phyloP scores from a whole-genome alignment of 2,888 invertebrate genomes.

The Agrilus biguttatus region DNA sequence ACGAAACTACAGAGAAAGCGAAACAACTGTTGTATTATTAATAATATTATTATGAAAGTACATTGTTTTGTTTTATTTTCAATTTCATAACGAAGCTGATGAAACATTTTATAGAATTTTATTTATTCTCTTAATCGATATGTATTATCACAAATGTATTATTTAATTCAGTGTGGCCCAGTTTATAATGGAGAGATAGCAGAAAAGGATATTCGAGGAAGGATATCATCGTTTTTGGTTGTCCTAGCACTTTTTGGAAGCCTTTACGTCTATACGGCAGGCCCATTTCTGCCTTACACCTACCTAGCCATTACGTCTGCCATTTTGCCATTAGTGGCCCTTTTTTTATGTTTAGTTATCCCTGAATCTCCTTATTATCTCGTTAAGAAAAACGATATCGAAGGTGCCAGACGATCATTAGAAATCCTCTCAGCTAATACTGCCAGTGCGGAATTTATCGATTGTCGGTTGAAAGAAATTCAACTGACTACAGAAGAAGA shows the following conservation, averaged over 20 bases:
- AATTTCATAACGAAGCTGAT: no score
- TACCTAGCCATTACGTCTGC: constrained; percentile 22
- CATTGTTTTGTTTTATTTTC: no score
- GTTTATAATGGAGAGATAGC: constrained; percentile 30
- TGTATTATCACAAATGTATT: no score
- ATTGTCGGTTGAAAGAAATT: constrained; percentile 28
- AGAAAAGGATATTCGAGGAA: constrained; percentile 35
- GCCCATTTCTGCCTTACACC: constrained; percentile 27
- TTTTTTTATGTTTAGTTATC: constrained; percentile 26
- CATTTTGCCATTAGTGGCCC: constrained; percentile 25
- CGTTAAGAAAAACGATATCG: constrained; percentile 24
- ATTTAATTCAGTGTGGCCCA: constrained; percentile 21
- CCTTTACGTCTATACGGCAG: constrained; percentile 25
- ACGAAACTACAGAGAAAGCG: no score
- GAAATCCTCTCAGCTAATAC: constrained; percentile 21
- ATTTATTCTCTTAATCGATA: no score
- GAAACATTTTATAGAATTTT: no score
- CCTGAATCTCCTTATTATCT: constrained; percentile 35
- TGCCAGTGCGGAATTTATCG: constrained; percentile 21
- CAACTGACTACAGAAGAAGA: constrained; percentile 24
- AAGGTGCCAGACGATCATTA: constrained; percentile 21
- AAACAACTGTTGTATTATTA: no score
- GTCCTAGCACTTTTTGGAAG: constrained; percentile 28
- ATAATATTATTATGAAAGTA: no score
- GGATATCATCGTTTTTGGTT: constrained; percentile 20